Conservation (phyloP, 2,888 invertebrate species). For the Leptinotarsa peninsularis region DNA sequence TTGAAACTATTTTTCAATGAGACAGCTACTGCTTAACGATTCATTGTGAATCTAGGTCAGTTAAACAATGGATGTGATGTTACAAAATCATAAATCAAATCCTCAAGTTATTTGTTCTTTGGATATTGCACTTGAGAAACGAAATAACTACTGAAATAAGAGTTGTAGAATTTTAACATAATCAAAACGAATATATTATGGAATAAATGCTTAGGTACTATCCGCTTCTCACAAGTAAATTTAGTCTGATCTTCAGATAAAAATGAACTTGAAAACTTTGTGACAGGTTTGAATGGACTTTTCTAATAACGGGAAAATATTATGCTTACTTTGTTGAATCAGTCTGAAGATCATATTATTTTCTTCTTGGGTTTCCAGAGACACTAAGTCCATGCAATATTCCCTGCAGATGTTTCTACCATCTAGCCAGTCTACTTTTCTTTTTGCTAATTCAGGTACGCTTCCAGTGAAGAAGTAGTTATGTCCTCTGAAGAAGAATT, state of each 20-base stretch:
- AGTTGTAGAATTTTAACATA: not conserved
- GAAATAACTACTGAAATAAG: not conserved
- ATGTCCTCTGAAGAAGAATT: slow-evolving; percentile 88
- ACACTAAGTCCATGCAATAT: slow-evolving; percentile 93
- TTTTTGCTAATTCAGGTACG: slow-evolving; percentile 80
- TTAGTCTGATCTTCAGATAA: not conserved
- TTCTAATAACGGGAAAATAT: no score
- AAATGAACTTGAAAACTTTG: not conserved
- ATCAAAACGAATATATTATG: not conserved
- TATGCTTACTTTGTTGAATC: slow-evolving; percentile 82
- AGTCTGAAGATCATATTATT: slow-evolving; percentile 90
- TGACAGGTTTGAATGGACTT: no score
- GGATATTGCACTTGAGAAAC: slow-evolving; percentile 6
- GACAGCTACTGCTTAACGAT: slow-evolving; percentile 13
- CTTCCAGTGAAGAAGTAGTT: slow-evolving; percentile 91
- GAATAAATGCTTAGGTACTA: not conserved
- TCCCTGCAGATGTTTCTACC: slow-evolving; percentile 91
- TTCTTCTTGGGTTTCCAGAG: slow-evolving; percentile 90
- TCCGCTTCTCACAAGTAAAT: not conserved
- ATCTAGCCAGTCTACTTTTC: slow-evolving; percentile 90
- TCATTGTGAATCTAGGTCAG: slow-evolving; percentile 8
- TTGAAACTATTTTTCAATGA: slow-evolving; percentile 7
- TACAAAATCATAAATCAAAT: slow-evolving; percentile 14
- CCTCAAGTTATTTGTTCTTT: slow-evolving; percentile 3
- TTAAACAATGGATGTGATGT: slow-evolving; percentile 16